Evolutionary conservation across 2,113 vertebrate genomes (phyloP).

Genomic region (Sphyrna mokarran): DNA sequence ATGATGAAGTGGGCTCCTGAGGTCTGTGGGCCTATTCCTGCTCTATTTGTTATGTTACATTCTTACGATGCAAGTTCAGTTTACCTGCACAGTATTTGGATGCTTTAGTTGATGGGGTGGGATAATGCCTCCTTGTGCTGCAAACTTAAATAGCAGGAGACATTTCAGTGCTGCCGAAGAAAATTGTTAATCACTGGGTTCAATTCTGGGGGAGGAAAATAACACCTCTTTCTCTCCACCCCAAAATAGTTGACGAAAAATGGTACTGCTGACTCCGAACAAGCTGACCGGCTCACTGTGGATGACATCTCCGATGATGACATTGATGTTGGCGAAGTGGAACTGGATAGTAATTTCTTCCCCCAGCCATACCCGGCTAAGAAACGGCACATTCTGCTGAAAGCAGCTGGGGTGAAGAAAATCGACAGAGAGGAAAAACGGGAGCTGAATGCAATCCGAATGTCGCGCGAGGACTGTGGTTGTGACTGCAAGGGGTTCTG

Average conservation of each 20-base stretch:
- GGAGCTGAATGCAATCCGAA: constrained; percentile 78
- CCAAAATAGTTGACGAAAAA: constrained; percentile 69
- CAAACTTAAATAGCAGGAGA: neutral
- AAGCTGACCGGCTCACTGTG: constrained; percentile 72
- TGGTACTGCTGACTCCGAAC: constrained; percentile 68
- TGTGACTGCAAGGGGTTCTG: constrained; percentile 85
- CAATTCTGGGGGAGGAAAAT: neutral
- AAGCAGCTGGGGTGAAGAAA: constrained; percentile 78
- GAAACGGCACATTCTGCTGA: constrained; percentile 73
- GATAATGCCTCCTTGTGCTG: neutral
- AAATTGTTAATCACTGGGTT: neutral
- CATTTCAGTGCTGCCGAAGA: neutral
- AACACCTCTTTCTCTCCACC: neutral
- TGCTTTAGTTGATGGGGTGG: neutral
- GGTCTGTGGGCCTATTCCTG: too few species aligned
- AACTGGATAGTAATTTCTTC: constrained; percentile 72
- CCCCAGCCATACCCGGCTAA: constrained; percentile 82
- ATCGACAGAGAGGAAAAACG: constrained; percentile 87
- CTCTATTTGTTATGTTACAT: too few species aligned
- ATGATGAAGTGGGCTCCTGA: too few species aligned
- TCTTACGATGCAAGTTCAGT: neutral
- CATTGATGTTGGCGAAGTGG: constrained; percentile 60
- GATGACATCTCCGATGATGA: constrained; percentile 79
- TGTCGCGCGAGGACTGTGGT: constrained; percentile 85
- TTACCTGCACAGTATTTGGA: neutral